Base-by-base conservation (phyloP, 2,888 invertebrate species). In the Ferrisia virgata region DNA sequence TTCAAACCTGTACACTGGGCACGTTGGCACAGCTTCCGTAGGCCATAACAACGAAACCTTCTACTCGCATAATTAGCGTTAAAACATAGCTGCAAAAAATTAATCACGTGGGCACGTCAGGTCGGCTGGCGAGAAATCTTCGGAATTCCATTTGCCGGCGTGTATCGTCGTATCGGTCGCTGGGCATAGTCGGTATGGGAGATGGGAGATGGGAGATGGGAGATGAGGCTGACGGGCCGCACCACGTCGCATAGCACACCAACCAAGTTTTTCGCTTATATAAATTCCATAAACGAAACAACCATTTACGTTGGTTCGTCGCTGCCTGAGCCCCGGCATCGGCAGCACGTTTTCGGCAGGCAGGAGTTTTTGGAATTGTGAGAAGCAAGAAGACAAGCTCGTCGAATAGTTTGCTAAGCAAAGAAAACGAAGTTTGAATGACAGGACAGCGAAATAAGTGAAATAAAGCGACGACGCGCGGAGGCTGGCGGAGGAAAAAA, bases 381-480 rank as follows among this genome's bases (percentile, higher is more conserved):
- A 15, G 22, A 47, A 47, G 69, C 43, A 9, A 28, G 72, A 47
- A 36, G 81, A 81, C 82, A 25, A 64, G 64, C 64, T 39, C 36
- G 81, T 39, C 33, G 82, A 82, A 82, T 69, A 81, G 81, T 81
- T 81, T 69, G 36, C 72, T 43, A 76, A 83, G 83, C 69, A 53
- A 84, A 79, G 79, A 78, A 84, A 79, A 79, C 53, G 79, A 76
- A 58, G 78, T 84, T 79, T 84, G 84, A 84, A 69, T 79, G 84
- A 84, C 84, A 84, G 84, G 79, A 84, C 79, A 84, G 84, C 58
- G 78, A 84, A 79, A 84, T 79, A 83, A 83, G 76, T 47, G 40
- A 83, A 83, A 83, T 39, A 39, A 40, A 76, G 72, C 39, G 43
- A 53, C 80, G 80, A 25, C 25, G 43, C 15, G 72, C 33, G 72